Percentiles rank a stretch among this genome's conserved stretches.
Evolutionary conservation across 2,113 vertebrate genomes (phyloP).

Genomic region (Mesembrinibis cayennensis): DNA sequence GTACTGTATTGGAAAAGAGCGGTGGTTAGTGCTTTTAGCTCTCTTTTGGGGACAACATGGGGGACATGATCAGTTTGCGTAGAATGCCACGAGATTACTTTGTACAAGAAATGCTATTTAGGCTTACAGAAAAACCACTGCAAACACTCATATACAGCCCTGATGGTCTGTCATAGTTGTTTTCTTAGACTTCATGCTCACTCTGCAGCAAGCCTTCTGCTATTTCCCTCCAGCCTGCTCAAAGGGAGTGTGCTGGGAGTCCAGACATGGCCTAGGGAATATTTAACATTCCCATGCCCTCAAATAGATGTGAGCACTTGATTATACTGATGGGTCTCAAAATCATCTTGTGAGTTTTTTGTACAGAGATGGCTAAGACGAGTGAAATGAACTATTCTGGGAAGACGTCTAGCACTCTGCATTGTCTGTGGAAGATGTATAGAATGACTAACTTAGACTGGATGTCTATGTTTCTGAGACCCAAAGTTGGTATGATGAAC

Average conservation of each 20-base stretch:
- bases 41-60: background rate
- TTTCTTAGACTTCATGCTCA: background rate
- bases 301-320: background rate
- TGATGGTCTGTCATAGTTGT: background rate
- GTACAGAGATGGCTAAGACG: background rate
- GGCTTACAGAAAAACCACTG: background rate
- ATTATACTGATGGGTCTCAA: background rate
- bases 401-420: background rate
- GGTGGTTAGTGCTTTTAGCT: rapidly evolving
- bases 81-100: background rate
- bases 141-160: background rate
- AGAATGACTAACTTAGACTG: background rate
- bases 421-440: background rate
- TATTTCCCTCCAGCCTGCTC: background rate
- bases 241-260: background rate
- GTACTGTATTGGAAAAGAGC: background rate
- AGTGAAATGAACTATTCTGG: background rate
- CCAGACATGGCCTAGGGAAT: background rate
- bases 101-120: background rate
- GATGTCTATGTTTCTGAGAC: background rate
- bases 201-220: background rate
- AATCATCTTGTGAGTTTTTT: background rate
- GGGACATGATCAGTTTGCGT: background rate
- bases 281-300: background rate
- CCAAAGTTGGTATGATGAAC: background rate